Evolutionary conservation across 2,888 invertebrate species (phyloP).

Genomic region (Cheilosia impressa): DNA sequence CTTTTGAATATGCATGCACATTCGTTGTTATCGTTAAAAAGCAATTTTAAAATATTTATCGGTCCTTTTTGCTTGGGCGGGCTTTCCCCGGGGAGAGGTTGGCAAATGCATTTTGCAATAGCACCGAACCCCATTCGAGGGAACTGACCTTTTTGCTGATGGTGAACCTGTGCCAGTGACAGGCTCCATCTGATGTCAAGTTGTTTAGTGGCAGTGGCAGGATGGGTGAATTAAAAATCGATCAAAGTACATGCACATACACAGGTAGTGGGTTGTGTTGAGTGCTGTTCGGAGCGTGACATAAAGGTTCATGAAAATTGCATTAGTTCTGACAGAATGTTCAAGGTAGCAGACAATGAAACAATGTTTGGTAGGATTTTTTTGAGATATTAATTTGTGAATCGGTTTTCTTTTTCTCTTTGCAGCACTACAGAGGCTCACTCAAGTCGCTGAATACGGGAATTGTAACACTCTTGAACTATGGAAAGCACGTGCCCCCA

Average conservation of each 20-base stretch:
- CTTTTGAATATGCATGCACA: constrained; percentile 47
- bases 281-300: neutral
- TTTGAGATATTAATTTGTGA: constrained; percentile 43
- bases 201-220: constrained; percentile 20
- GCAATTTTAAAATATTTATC: constrained; percentile 58
- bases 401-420: constrained; percentile 73
- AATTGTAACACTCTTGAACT: constrained; percentile 98
- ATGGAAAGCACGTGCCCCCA: constrained; percentile 98
- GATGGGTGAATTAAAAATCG: constrained; percentile 62
- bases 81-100: neutral
- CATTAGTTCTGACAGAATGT: constrained; percentile 38
- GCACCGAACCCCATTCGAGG: too few relatives aligned
- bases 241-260: constrained; percentile 29
- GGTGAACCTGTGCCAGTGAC: neutral
- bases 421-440: constrained; percentile 96
- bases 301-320: constrained; percentile 49
- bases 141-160: neutral
- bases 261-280: constrained; percentile 1
- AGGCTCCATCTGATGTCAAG: constrained; percentile 9
- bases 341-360: neutral
- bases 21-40: constrained; percentile 50
- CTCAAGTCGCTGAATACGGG: constrained; percentile 98
- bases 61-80: constrained; percentile 4
- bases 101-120: too few relatives aligned
- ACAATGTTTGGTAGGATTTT: neutral